A percentile compares a stretch with the other conserved stretches of the same genome.
Conservation (phyloP, 2,797 vertebrate genomes). For the Leuciscus waleckii region DNA sequence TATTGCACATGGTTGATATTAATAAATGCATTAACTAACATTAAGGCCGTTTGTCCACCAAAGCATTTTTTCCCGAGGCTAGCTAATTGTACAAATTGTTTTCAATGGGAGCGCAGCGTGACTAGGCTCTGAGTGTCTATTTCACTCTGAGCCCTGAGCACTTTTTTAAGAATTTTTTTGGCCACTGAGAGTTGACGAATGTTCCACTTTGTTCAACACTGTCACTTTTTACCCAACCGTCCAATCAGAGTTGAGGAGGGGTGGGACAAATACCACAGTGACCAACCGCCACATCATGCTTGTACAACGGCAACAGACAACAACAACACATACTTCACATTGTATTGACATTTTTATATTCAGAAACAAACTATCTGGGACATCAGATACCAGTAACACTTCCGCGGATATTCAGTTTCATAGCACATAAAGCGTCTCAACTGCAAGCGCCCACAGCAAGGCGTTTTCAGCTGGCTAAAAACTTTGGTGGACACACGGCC, state of each 20-base stretch:
- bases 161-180: too few species aligned
- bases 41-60: neutral
- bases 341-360: neutral
- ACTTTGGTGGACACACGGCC: neutral
- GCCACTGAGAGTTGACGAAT: too few species aligned
- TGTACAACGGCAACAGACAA: neutral
- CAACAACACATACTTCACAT: neutral
- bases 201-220: too few species aligned
- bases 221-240: neutral
- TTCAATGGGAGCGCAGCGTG: too few species aligned
- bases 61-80: too few species aligned
- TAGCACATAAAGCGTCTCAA: too few species aligned
- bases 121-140: neutral
- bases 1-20: neutral
- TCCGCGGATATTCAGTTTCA: too few species aligned
- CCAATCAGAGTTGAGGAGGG: neutral
- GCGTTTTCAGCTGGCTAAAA: neutral
- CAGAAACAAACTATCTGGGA: neutral
- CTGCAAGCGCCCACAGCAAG: too few species aligned
- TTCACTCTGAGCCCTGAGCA: too few species aligned
- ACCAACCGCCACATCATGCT: neutral
- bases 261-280: neutral
- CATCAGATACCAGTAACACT: too few species aligned
- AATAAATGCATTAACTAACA: neutral
- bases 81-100: too few species aligned